A percentile compares a stretch with the other conserved stretches of the same genome.
phyloP scores from a whole-genome alignment of 2,113 vertebrate species.

The Myrmophylax atrothorax region DNA sequence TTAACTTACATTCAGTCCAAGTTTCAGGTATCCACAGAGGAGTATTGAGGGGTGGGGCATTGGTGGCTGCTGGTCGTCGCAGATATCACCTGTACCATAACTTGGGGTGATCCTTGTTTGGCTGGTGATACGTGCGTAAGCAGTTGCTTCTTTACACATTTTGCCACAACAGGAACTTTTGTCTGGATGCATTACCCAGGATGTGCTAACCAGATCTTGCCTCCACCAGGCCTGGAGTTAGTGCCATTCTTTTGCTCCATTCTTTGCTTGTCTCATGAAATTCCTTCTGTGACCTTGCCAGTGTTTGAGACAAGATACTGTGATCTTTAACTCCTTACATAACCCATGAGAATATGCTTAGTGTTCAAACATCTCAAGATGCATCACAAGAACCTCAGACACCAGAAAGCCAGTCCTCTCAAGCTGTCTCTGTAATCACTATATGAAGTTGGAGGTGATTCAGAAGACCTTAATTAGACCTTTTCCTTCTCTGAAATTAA shows the following conservation, averaged over 20 bases:
- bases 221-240: neutral
- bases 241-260: neutral
- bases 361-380: neutral
- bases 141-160: neutral
- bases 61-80: too few relatives aligned
- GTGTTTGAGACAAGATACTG: neutral
- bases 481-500: neutral
- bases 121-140: neutral
- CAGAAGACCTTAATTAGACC: neutral
- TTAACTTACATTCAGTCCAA: neutral
- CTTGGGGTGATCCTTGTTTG: neutral
- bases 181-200: neutral
- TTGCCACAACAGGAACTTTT: neutral
- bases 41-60: neutral
- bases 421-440: neutral
- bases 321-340: neutral
- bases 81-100: neutral
- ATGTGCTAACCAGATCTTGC: neutral
- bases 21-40: neutral
- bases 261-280: neutral
- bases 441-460: neutral
- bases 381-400: neutral
- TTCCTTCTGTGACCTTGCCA: neutral
- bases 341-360: neutral
- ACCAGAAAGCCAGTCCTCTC: neutral